A percentile compares a stretch with the other conserved stretches of the same genome.
phyloP scores from a whole-genome alignment of 2,797 vertebrate genomes.

The Cossypha caffra region DNA sequence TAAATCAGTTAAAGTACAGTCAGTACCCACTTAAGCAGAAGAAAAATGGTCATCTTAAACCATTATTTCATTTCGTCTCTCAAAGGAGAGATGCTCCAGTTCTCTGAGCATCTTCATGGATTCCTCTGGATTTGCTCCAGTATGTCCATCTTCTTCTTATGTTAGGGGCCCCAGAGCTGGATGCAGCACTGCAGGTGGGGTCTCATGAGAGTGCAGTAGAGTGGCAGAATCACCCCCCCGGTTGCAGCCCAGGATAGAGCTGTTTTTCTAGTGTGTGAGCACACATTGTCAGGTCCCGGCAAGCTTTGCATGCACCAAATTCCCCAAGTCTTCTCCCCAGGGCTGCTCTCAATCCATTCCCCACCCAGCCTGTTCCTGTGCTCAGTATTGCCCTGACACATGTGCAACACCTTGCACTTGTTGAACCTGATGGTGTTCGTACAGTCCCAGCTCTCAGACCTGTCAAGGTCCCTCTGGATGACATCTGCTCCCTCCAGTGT shows the following conservation, averaged over 20 bases:
- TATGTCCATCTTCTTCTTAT: accelerated
- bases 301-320: background rate
- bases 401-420: background rate
- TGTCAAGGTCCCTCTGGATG: background rate
- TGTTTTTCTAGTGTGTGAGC: background rate
- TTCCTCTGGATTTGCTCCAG: background rate
- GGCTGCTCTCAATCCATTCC: background rate
- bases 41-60: background rate
- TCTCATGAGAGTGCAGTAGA: background rate
- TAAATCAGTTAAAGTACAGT: background rate
- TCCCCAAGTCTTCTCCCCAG: background rate
- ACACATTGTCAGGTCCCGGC: accelerated
- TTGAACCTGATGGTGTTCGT: background rate
- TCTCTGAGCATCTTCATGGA: background rate
- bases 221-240: background rate
- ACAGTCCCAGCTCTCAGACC: background rate
- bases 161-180: background rate
- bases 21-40: background rate
- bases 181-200: too few species aligned
- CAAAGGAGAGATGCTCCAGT: background rate
- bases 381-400: background rate
- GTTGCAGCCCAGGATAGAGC: background rate
- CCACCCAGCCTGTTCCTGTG: background rate
- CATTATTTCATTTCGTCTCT: background rate
- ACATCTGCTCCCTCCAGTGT: background rate